Evolutionary conservation across 2,797 vertebrate genomes (phyloP), one percentile per base, ranked within the genome.

Genomic region (Halcyon badia): DNA sequence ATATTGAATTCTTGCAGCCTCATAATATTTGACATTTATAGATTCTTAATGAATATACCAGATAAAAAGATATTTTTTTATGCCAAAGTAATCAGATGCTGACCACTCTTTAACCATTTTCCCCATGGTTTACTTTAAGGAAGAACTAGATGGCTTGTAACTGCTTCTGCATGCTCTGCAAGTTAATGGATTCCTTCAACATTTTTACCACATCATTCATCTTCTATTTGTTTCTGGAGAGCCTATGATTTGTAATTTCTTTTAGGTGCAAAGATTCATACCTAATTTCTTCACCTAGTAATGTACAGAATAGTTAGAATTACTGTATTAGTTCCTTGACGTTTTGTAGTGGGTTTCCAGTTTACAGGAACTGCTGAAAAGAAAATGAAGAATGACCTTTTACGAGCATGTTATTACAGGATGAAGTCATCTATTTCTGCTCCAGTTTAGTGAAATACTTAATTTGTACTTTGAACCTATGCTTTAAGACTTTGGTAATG

Each of bases 401-500:
- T 89, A 80, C 51, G 87, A 87, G n/a, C 33, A 24, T 84, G 33
- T 84, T 89, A 66, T 89, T 95, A 79, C 30, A 80, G 52, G 41
- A 91, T 87, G 48, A 86, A 91, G 56, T 94, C 0, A 91, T 95
- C 48, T 73, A n/a, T 94, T 92, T 89, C 72, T 89, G 41, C 60
- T 88, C 9, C 26, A 64, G 42, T 77, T 89, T 46, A 78, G 60
- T 78, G 57, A 85, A 93, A 83, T 86, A 68, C 71, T 95, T 92
- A 75, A 83, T 91, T 92, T 94, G 31, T 83, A 30, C 58, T 91
- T 94, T 48, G 33, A 91, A 30, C 42, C 46, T 76, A 14, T 76
- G 75, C 89, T 92, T 94, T 82, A 92, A 76, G 93, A 39, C 41
- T 90, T 87, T 4, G 20, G 25, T 94, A 80, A 73, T 95, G 89